Evolutionary conservation across 92 coral and sea anemone genomes (phyloP), one percentile per base, ranked within the genome.

Genomic region (Desmophyllum pertusum): DNA sequence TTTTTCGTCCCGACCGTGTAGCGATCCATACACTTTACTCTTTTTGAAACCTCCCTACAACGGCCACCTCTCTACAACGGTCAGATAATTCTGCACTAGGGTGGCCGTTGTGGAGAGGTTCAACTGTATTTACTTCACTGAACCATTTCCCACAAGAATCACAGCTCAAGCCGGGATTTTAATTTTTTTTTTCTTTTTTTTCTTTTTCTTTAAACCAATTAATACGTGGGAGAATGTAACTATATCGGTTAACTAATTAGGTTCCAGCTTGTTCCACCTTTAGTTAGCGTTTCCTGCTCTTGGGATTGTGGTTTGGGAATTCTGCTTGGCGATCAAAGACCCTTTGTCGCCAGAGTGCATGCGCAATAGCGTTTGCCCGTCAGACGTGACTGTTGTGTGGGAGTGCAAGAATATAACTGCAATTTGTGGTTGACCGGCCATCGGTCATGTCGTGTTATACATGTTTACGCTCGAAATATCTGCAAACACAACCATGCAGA

Each of bases 281-380:
- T 17, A 73, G 19, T 48, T 65, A 36, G 43, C 42, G 66, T 27
- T 80, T 80, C 84, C 76, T 80, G 84, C 73, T 67, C 29, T 67
- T 13, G 31, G 40, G 42, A 67, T 67, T 37, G 73, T 67, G 73
- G 43, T 67, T 37, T 10, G 8, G 43, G 45, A 67, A 36, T 36
- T 42, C 4, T 13, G 36, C 73, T 67, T 5, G 8, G 40, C 25
- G 73, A 67, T 67, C 73, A 67, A 67, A 33, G 73, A 37, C 29
- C 73, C 73, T 36, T 67, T 67, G 73, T 67, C 13, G 18, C 42
- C 45, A 36, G 10, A 19, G 42, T 17, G n/a, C 25, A 35, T 38
- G 42, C 41, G 73, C 73, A 17, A 4, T 67, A 36, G 73, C 10
- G 25, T 67, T n/a, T 67, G 27, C 11, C 73, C 13, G 0, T 67